phyloP scores from a whole-genome alignment of 2,797 vertebrate genomes.

The Microctenopoma stevenorrisi region DNA sequence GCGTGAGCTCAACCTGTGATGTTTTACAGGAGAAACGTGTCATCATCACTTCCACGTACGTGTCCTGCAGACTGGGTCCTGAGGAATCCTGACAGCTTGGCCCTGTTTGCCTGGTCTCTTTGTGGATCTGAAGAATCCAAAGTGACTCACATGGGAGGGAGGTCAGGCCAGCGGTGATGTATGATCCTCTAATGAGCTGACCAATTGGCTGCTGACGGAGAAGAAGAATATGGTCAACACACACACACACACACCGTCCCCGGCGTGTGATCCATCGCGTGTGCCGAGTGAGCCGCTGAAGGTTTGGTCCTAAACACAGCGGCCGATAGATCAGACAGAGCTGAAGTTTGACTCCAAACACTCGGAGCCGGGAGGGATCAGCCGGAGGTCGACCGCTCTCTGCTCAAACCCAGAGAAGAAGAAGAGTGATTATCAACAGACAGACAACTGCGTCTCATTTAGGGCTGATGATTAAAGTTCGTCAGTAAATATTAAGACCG shows the following conservation, averaged over 20 bases:
- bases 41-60: too few relatives aligned
- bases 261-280: constrained; percentile 56
- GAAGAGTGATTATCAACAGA: constrained; percentile 27
- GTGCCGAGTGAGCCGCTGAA: constrained; percentile 48
- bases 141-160: constrained; percentile 38
- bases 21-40: too few relatives aligned
- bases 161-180: constrained; percentile 67
- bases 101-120: neutral
- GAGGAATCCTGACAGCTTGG: too few relatives aligned
- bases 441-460: constrained; percentile 35
- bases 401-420: constrained; percentile 15
- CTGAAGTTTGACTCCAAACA: constrained; percentile 72
- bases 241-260: constrained; percentile 33
- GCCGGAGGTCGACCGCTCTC: constrained; percentile 47
- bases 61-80: neutral
- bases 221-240: constrained; percentile 67
- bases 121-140: neutral
- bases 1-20: too few relatives aligned
- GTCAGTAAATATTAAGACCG: constrained; percentile 56
- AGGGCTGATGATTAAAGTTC: constrained; percentile 41
- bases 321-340: constrained; percentile 62
- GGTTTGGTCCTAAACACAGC: constrained; percentile 57
- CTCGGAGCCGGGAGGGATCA: constrained; percentile 52
- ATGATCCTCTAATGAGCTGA: constrained; percentile 79
- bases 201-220: constrained; percentile 80